Conservation (phyloP, 2,888 invertebrate genomes). For the Phyllotreta cruciferae region DNA sequence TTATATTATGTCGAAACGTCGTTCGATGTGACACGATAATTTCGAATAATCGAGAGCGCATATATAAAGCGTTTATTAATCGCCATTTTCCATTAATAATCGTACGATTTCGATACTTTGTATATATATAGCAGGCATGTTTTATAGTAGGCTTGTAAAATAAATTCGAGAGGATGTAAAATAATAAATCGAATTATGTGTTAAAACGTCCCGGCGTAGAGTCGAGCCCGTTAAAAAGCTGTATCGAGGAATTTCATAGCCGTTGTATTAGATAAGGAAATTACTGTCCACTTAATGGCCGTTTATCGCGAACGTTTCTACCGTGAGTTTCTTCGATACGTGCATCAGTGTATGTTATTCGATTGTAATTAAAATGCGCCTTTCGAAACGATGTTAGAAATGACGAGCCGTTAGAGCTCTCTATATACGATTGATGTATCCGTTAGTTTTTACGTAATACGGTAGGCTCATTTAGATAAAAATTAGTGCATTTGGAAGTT, state of each 20-base stretch:
- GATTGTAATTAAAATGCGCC: slow-evolving; percentile 45
- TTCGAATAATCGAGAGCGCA: too few species aligned
- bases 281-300: slow-evolving; percentile 39
- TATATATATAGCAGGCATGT: too few species aligned
- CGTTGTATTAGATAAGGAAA: slow-evolving; percentile 39
- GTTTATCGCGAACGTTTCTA: slow-evolving; percentile 36
- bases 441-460: slow-evolving; percentile 22
- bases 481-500: too few species aligned
- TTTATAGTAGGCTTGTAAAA: too few species aligned
- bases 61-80: too few species aligned
- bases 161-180: not conserved
- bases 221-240: slow-evolving; percentile 16
- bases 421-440: slow-evolving; percentile 27
- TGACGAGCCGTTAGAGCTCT: slow-evolving; percentile 25
- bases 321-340: slow-evolving; percentile 35
- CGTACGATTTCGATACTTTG: too few species aligned
- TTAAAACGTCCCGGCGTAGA: slow-evolving; percentile 1
- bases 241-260: slow-evolving; percentile 22
- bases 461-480: too few species aligned
- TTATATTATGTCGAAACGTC: not conserved
- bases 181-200: slow-evolving; percentile 13
- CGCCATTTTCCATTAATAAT: too few species aligned
- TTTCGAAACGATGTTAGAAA: slow-evolving; percentile 15
- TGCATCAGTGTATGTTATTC: slow-evolving; percentile 31
- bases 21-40: too few species aligned